These are phyloP conservation scores for Gryllus longicercus DNA, from an alignment of 2,888 invertebrate species.

Conservation along the genomic window DNA sequence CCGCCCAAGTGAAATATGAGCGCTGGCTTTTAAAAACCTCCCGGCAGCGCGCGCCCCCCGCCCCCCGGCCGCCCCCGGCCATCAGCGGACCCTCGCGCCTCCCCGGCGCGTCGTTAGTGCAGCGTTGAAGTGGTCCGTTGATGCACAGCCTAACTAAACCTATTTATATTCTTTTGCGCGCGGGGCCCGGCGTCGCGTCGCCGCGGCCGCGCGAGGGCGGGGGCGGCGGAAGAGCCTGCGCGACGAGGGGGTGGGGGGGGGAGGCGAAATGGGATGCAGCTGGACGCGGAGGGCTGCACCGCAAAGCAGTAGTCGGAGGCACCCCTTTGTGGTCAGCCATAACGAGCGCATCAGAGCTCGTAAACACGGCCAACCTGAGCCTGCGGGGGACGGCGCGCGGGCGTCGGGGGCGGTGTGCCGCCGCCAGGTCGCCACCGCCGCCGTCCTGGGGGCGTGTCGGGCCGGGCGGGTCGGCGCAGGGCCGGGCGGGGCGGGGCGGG, in stretches of 20 bases:
- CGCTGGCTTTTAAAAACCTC: conserved; percentile 8
- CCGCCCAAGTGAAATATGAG: not conserved
- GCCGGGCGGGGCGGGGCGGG: too few species aligned
- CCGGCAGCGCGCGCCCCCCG: not conserved
- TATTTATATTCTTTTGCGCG: conserved; percentile 3
- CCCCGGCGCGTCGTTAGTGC: conserved; percentile 4
- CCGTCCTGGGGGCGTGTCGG: not conserved
- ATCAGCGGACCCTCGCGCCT: not conserved
- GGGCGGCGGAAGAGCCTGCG: not conserved
- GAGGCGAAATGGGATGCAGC: too few species aligned
- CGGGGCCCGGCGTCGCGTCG: conserved; percentile 18
- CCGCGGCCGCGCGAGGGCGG: not conserved
- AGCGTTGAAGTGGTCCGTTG: conserved; percentile 5
- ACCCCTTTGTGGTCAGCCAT: too few species aligned
- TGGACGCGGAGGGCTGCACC: too few species aligned
- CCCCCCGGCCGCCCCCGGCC: not conserved
- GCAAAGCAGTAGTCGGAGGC: too few species aligned
- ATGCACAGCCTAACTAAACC: not conserved
- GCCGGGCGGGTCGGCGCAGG: not conserved
- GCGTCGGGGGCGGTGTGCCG: not conserved
- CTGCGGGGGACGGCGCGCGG: not conserved
- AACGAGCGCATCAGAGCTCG: too few species aligned
- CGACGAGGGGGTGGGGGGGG: not conserved
- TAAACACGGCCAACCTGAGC: not conserved
- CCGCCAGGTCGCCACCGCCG: not conserved